Base-by-base conservation (phyloP, 2,888 invertebrate genomes). In the Nemoura dubitans region DNA sequence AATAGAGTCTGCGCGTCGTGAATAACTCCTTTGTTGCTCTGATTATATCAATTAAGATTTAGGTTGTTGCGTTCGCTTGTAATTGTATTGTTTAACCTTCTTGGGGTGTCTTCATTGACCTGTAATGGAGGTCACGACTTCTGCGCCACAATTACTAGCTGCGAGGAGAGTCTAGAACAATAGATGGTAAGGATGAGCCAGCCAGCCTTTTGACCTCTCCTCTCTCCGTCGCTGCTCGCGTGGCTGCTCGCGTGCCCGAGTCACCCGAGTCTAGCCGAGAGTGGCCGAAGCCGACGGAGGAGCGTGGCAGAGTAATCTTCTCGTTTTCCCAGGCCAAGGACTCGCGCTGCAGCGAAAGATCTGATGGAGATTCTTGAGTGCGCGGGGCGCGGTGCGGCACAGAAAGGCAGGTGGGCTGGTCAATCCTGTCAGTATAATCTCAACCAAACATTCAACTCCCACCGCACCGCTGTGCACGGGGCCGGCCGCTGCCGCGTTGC, bases 181-280 rank as follows among this genome's bases (percentile, higher is more conserved):
- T 83, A 77, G 87, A 7, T 43, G 86, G 85, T 76, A 77, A 85
- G 30, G 80, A 78, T 25, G 29, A 78, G 84, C n/a, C n/a, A n/a
- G n/a, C n/a, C n/a, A n/a, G n/a, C 85, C 28, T 36, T 86, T 86
- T 86, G 86, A 86, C 86, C 86, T 76, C 27, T 27, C 87, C 30
- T 59, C 84, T 29, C 87, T 36, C 30, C 26, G 25, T 2, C 27
- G 81, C 26, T 14, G 86, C 85, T 88, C 88, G 88, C 88, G 88
- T 88, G 88, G 88, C 88, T 36, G 88, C 86, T 88, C 88, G 88
- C 88, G 88, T 88, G 88, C 88, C 88, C 88, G 88, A 86, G 83
- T 7, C 26, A 87, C 88, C 88, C 88, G 88, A 86, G 83, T 7
- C 26, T 5, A 76, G 26, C 88, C 88, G 88, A 88, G 42, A 82